These are phyloP conservation scores for Nemotelus pantherinus DNA, from an alignment of 2,888 invertebrate genomes.

Conservation along the genomic window DNA sequence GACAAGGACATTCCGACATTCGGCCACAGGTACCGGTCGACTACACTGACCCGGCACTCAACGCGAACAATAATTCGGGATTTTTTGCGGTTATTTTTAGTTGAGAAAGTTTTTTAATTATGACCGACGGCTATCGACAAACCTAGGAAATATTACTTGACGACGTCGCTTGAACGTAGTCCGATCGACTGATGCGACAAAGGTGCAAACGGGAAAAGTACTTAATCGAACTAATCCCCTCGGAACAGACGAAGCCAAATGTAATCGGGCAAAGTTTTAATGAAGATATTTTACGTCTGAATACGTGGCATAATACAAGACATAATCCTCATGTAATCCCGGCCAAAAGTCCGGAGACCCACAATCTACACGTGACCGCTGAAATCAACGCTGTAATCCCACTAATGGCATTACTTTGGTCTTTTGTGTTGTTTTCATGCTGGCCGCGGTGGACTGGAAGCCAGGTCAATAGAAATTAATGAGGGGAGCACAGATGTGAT, in stretches of 20 bases:
- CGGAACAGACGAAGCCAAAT: constrained; percentile 28
- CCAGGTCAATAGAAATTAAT: background rate
- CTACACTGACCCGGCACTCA: background rate
- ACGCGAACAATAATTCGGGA: constrained; percentile 29
- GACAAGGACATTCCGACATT: constrained; percentile 24
- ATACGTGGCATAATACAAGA: constrained; percentile 49
- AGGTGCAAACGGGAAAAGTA: background rate
- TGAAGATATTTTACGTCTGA: constrained; percentile 47
- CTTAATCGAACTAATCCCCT: background rate
- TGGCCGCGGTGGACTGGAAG: background rate
- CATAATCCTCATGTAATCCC: constrained; percentile 47
- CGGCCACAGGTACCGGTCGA: constrained; percentile 25
- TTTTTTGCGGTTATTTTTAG: constrained; percentile 28
- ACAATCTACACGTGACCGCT: constrained; percentile 45
- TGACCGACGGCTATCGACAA: constrained; percentile 37
- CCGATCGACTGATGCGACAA: background rate
- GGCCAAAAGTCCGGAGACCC: constrained; percentile 13
- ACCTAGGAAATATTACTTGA: background rate
- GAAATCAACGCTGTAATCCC: constrained; percentile 37
- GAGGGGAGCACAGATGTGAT: too few relatives aligned
- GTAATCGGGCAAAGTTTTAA: constrained; percentile 45
- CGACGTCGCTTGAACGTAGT: constrained; percentile 14
- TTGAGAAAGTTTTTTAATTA: constrained; percentile 47
- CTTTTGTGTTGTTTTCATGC: constrained; percentile 1
- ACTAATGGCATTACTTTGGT: constrained; percentile 23